Evolutionary conservation across 2,113 vertebrate genomes (phyloP).

Genomic region (Lutjanus erythropterus): DNA sequence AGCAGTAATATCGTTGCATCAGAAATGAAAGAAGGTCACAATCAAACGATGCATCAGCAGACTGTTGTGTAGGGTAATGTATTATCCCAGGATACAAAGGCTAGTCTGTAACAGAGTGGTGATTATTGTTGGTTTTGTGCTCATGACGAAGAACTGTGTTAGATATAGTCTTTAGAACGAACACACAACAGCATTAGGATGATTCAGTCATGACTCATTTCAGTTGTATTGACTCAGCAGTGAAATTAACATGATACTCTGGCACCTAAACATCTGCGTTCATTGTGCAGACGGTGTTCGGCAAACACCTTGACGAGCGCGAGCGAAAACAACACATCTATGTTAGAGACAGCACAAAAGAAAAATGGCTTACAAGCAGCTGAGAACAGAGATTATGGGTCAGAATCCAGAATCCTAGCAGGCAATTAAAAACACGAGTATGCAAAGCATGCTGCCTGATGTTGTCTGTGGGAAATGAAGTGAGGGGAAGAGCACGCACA

Average conservation of each 20-base stretch:
- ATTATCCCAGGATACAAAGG: not conserved
- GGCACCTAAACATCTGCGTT: conserved; percentile 36
- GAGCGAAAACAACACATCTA: conserved; percentile 36
- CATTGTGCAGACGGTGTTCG: conserved; percentile 28
- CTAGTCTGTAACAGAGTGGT: not conserved
- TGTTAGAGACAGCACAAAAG: conserved; percentile 39
- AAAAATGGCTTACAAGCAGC: conserved; percentile 56
- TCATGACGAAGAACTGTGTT: not conserved
- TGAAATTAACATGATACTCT: conserved; percentile 44
- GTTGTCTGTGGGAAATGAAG: conserved; percentile 59
- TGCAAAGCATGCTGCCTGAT: conserved; percentile 57
- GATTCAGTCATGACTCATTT: conserved; percentile 27
- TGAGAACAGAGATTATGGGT: conserved; percentile 65
- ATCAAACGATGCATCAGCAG: too few relatives aligned
- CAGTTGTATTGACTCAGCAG: conserved; percentile 36
- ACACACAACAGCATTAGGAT: not conserved
- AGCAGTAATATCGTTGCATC: too few relatives aligned
- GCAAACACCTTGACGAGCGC: conserved; percentile 16
- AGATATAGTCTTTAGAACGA: not conserved
- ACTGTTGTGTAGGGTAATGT: too few relatives aligned
- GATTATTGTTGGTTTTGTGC: conserved; percentile 3
- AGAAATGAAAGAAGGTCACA: too few relatives aligned
- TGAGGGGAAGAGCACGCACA: conserved; percentile 31
- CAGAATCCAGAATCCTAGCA: conserved; percentile 54
- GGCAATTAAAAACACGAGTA: conserved; percentile 67